Percentiles rank a stretch among this genome's conserved stretches.
These are phyloP conservation scores for Sebastes umbrosus DNA, from an alignment of 2,797 vertebrate genomes.

Conservation along the genomic window DNA sequence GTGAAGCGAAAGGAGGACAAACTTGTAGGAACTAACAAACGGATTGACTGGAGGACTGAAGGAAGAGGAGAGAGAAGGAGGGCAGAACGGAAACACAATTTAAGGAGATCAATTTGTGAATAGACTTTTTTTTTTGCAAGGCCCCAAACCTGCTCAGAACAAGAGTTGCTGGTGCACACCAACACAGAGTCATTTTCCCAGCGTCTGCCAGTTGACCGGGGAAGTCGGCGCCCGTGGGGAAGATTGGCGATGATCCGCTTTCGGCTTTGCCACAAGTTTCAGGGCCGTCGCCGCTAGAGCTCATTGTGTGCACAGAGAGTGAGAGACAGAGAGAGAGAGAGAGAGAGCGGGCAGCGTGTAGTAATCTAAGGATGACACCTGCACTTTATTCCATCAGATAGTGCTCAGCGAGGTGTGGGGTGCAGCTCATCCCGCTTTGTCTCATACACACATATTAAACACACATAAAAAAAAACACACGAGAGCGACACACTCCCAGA, in stretches of 20 bases:
- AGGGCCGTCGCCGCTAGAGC: constrained; percentile 48
- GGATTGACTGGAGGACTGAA: constrained; percentile 34
- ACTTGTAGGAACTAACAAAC: constrained; percentile 45
- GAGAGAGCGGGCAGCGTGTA: constrained; percentile 36
- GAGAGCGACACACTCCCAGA: background rate
- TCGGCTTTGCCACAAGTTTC: constrained; percentile 60
- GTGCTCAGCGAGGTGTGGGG: constrained; percentile 64
- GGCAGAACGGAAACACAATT: constrained; percentile 53
- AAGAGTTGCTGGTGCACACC: constrained; percentile 26
- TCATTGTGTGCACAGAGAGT: constrained; percentile 51
- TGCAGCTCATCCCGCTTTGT: constrained; percentile 45
- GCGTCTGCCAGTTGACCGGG: constrained; percentile 58
- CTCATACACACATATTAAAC: constrained; percentile 17
- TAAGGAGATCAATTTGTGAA: constrained; percentile 53
- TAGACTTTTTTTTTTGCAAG: constrained; percentile 46
- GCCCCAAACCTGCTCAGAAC: constrained; percentile 23
- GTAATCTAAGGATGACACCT: constrained; percentile 64
- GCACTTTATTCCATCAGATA: constrained; percentile 65
- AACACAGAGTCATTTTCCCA: constrained; percentile 59
- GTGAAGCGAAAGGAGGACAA: constrained; percentile 29
- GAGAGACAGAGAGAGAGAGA: constrained; percentile 26
- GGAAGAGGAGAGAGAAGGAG: constrained; percentile 31
- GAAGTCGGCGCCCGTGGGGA: constrained; percentile 50
- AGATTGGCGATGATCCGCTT: constrained; percentile 61
- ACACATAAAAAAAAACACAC: background rate